Evolutionary conservation across 2,113 vertebrate genomes (phyloP), one percentile per base, ranked within the genome.

Genomic region (Menidia beryllina): DNA sequence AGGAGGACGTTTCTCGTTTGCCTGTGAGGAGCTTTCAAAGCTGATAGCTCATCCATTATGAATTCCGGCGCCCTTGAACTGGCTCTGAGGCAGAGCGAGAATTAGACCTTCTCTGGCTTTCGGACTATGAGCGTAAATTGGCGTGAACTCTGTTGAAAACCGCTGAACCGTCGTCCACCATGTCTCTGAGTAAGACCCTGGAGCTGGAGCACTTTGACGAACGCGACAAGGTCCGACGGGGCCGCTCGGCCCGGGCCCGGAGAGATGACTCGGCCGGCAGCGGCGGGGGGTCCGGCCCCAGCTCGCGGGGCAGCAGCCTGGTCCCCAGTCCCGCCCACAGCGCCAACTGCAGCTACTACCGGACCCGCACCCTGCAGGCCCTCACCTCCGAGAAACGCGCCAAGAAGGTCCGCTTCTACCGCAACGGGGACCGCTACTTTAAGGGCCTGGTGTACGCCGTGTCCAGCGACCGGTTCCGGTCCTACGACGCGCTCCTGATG

Each of bases 141-240:
- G 30, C 39, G 13, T 0, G 0, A 24, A 26, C 19, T 48, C 12
- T 13, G 2, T 34, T 59, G 5, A 43, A 36, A 27, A 0, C 19
- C 12, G 14, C 39, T 2, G 14, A 14, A 70, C 43, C 20, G n/a
- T 48, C 14, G 20, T 30, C 4, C 54, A 47, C 19, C 74, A 87
- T 87, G 84, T 96, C 96, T 91, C 91, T 95, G 79, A 93, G 80
- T 27, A 92, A 96, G 84, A 96, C 93, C 69, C 93, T 97, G 12
- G 96, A 99, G 88, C 90, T 98, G 89, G 97, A 99, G 89, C 97
- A 99, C 77, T 99, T 99, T 19, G 96, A 98, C n/a, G 97, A 98
- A 75, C 94, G 97, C 43, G 96, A 96, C 83, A 96, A 95, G 90
- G 92, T 92, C 75, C 95, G 94, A 25, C 93, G 94, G 59, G 96